Conservation (phyloP, 2,797 vertebrate genomes). For the Halcyon badia region DNA sequence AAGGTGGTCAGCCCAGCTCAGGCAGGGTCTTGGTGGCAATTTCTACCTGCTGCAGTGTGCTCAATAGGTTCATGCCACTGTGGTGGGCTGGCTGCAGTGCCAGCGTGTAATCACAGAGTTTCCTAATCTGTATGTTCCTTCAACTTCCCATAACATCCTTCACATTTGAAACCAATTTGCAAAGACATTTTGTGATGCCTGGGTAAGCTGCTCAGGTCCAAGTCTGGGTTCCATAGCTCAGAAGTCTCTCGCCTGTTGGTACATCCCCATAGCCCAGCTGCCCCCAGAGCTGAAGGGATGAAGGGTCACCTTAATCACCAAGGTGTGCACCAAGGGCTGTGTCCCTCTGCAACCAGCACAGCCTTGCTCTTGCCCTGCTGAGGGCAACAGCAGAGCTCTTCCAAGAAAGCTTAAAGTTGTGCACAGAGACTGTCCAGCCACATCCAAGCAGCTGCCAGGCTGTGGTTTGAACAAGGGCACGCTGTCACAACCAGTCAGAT, state of each 20-base stretch:
- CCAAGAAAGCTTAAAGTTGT: background rate
- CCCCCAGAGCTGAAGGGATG: background rate
- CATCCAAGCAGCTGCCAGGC: background rate
- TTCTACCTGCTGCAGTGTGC: fast-evolving
- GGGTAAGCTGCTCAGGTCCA: fast-evolving
- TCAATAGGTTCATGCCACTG: fast-evolving
- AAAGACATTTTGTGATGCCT: background rate
- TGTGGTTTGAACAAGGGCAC: background rate
- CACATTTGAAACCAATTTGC: fast-evolving
- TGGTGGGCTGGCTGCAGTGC: background rate
- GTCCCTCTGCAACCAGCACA: background rate
- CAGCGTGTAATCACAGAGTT: fast-evolving
- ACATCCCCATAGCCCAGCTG: background rate
- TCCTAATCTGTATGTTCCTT: fast-evolving
- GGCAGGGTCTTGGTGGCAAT: background rate
- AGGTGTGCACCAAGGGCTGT: fast-evolving
- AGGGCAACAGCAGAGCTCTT: fast-evolving
- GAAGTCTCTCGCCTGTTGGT: fast-evolving
- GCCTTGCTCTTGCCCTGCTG: fast-evolving
- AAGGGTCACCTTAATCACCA: background rate
- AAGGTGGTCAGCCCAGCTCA: background rate
- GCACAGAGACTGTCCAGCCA: background rate
- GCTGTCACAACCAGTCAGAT: background rate
- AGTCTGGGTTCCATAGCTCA: fast-evolving
- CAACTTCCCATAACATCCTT: fast-evolving